Conservation (phyloP, 2,888 invertebrate species). For the Eremobia ochroleuca region DNA sequence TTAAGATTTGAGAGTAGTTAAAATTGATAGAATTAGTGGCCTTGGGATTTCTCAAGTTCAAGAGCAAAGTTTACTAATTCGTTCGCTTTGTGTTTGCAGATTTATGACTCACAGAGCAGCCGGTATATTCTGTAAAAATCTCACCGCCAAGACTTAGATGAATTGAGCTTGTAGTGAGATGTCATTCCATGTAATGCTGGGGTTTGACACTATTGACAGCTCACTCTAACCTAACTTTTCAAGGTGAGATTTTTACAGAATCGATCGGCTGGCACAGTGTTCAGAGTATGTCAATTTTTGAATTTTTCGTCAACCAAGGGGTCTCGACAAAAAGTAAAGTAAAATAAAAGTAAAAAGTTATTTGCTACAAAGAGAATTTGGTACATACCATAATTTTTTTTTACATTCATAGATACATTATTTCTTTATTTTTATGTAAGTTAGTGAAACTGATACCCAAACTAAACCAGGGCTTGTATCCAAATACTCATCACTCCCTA, state of each 20-base stretch:
- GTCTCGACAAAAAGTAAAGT: not conserved
- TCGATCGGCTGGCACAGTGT: not conserved
- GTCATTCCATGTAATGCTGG: too few species aligned
- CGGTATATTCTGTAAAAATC: too few species aligned
- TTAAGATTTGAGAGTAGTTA: slow-evolving; percentile 31
- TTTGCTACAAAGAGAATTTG: not conserved
- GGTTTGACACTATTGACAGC: too few species aligned
- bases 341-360: not conserved
- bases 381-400: too few species aligned
- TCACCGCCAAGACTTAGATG: too few species aligned
- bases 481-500: too few species aligned
- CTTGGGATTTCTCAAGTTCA: slow-evolving; percentile 58
- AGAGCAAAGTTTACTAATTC: slow-evolving; percentile 31
- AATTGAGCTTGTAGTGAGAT: too few species aligned
- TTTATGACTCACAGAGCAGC: slow-evolving; percentile 17
- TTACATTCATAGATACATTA: not conserved
- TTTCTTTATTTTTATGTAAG: not conserved
- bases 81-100: slow-evolving; percentile 12
- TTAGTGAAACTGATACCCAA: too few species aligned
- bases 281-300: not conserved
- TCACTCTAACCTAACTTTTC: too few species aligned
- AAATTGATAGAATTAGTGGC: slow-evolving; percentile 40
- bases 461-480: too few species aligned
- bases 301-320: not conserved
- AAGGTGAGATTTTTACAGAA: too few species aligned